Evolutionary conservation across 30 jellyfish, hydroid and myxozoan genomes (phyloP), one percentile per base, ranked within the genome.

Genomic region (Aurelia aurita): DNA sequence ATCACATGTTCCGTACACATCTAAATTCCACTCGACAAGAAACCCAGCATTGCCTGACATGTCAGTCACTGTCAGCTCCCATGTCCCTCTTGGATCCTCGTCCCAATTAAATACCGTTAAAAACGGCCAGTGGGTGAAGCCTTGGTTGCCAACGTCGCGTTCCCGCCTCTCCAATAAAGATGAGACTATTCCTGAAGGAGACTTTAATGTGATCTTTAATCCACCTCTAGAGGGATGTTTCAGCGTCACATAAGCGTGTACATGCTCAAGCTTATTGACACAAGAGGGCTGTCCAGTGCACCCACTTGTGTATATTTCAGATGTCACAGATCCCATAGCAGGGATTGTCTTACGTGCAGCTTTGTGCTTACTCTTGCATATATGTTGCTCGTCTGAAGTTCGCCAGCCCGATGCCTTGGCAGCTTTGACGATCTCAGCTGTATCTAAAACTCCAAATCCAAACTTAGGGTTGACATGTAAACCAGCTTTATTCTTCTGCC

Each of bases 401-500:
- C 85, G 89, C 99, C 99, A 94, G 60, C 72, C 87, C 49, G 71
- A 69, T 23, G 88, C 72, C 63, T 70, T 72, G 22, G 99, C 99
- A 34, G 89, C 88, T 19, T 82, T 58, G 16, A 94, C 99, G 31
- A 94, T 58, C 18, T 69, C 96, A 12, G 80, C 95, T 16, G 99
- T 79, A 57, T 94, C 99, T 69, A 94, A 73, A 22, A 95, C 97
- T 1, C 99, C 99, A 76, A 94, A 94, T 19, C 99, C 99, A 55
- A 94, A 94, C 71, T 83, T 94, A 14, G 97, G 95, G 54, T 94
- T 84, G 55, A 94, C 96, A 5, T 79, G 60, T 23, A 82, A 94
- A 12, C 97, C 99, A 9, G 97, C 99, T 18, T 86, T 95, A 87
- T 94, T 94, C 46, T 69, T 94, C 66, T 89, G 97, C 99, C 99